Evolutionary conservation across 2,113 vertebrate genomes (phyloP).

Genomic region (Chaetura pelagica): DNA sequence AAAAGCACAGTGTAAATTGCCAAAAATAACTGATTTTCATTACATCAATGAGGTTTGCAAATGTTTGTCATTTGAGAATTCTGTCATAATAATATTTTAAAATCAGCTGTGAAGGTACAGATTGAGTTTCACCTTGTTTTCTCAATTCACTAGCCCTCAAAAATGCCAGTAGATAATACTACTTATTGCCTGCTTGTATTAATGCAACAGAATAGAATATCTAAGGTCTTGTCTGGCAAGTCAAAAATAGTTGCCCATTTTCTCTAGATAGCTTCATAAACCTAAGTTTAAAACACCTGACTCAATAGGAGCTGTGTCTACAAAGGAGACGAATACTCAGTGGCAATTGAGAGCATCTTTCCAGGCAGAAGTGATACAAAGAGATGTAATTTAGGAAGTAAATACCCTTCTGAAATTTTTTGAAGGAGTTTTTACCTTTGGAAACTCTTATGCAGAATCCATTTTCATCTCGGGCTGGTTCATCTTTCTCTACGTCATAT

Average conservation of each 20-base stretch:
- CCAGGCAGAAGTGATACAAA: not conserved
- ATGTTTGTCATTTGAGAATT: not conserved
- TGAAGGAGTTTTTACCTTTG: conserved; percentile 77
- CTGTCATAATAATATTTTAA: not conserved
- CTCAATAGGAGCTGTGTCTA: not conserved
- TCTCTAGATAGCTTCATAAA: not conserved
- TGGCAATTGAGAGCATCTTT: not conserved
- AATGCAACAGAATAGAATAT: not conserved
- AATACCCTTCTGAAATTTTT: not conserved
- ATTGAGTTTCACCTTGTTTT: not conserved
- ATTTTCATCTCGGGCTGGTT: conserved; percentile 78
- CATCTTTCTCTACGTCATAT: conserved; percentile 85
- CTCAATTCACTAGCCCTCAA: not conserved
- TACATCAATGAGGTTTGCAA: not conserved
- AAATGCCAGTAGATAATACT: not conserved
- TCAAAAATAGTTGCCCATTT: not conserved
- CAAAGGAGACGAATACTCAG: not conserved
- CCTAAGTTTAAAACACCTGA: not conserved
- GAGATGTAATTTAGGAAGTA: not conserved
- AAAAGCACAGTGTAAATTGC: not conserved
- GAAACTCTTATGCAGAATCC: conserved; percentile 83
- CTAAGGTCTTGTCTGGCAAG: not conserved
- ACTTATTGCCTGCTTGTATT: not conserved
- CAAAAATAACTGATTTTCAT: not conserved
- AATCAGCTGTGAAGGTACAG: not conserved